Conservation (phyloP, 2,888 invertebrate species). For the Brachypterus glaber region DNA sequence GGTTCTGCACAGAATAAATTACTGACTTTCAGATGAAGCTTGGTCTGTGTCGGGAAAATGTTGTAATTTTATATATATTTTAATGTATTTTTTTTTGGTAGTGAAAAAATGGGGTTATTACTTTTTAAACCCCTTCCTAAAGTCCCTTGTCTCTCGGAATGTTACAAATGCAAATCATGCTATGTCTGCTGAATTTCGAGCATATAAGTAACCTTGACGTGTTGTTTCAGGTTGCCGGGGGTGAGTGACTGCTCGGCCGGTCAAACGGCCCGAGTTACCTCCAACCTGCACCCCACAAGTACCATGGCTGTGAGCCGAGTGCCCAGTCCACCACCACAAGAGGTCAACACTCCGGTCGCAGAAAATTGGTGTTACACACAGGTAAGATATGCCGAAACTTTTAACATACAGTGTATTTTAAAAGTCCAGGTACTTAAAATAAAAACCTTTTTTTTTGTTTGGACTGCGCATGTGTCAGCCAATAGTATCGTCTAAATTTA, state of each 20-base stretch:
- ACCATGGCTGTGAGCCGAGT: constrained; percentile 95
- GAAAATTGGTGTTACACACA: constrained; percentile 99
- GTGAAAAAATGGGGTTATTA: too few relatives aligned
- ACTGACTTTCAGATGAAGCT: too few relatives aligned
- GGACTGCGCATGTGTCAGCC: too few relatives aligned
- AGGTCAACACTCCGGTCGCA: constrained; percentile 94
- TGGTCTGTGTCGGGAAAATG: too few relatives aligned
- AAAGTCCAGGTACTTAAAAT: not conserved
- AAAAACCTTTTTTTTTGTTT: not conserved
- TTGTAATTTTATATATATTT: too few relatives aligned
- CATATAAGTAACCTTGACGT: constrained; percentile 3
- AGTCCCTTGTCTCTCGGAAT: too few relatives aligned
- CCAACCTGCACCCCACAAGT: constrained; percentile 73
- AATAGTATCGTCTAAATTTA: too few relatives aligned
- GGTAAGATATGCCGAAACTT: constrained; percentile 47
- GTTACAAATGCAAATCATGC: too few relatives aligned
- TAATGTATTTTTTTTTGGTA: too few relatives aligned
- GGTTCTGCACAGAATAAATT: too few relatives aligned
- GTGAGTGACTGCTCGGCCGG: constrained; percentile 67
- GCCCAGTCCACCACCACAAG: constrained; percentile 90
- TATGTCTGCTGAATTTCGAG: too few relatives aligned
- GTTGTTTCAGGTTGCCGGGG: constrained; percentile 60
- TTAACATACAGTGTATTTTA: not conserved
- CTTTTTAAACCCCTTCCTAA: too few relatives aligned
- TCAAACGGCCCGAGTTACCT: constrained; percentile 83